Percentiles rank a stretch among this genome's conserved stretches.
Evolutionary conservation across 2,797 vertebrate species (phyloP).

Genomic region (Columba guinea): DNA sequence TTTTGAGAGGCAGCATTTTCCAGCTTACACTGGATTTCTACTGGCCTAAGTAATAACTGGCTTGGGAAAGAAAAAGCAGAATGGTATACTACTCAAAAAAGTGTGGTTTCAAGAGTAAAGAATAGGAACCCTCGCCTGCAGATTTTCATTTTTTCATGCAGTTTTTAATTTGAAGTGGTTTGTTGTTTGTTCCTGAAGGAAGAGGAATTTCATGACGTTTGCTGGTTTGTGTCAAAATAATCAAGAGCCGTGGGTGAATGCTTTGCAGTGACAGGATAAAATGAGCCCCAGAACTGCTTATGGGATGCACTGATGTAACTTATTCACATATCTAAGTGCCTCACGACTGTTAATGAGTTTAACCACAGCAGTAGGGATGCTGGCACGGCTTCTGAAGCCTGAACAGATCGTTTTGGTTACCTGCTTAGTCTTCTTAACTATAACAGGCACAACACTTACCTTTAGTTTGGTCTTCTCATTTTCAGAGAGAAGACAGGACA

Average conservation of each 20-base stretch:
- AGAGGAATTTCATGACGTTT: neutral
- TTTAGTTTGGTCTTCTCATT: neutral
- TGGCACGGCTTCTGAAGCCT: neutral
- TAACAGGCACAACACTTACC: neutral
- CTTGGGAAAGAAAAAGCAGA: neutral
- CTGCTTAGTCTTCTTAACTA: neutral
- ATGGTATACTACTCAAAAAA: neutral
- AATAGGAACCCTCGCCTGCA: neutral
- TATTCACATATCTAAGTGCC: neutral
- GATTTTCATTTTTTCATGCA: neutral
- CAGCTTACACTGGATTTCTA: neutral
- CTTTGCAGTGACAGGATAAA: neutral
- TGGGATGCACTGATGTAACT: neutral
- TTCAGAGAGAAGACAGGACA: neutral
- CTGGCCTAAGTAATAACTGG: neutral
- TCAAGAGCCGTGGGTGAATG: neutral
- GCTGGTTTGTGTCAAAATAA: neutral
- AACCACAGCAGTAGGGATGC: neutral
- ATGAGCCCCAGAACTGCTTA: neutral
- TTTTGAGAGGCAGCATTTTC: neutral
- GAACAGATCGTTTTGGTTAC: neutral
- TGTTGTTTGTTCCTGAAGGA: neutral
- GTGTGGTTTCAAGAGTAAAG: neutral
- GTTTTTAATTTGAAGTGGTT: neutral
- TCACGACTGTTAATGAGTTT: neutral